These are phyloP conservation scores for Setipinna tenuifilis DNA, from an alignment of 2,797 vertebrate species.

Conservation along the genomic window DNA sequence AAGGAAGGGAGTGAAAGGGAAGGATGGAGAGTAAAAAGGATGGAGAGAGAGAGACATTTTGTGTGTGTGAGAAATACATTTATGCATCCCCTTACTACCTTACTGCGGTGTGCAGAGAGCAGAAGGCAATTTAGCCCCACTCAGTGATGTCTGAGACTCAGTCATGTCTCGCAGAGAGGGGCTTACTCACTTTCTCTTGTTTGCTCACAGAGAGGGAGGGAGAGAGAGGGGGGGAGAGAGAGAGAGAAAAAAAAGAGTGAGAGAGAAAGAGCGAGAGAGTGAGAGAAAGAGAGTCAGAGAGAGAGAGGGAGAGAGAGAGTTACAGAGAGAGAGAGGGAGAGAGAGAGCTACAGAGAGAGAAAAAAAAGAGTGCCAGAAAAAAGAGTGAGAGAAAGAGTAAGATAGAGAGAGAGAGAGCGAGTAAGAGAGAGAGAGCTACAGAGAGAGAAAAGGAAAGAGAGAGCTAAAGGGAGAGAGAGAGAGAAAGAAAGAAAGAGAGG, in stretches of 20 bases:
- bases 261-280: neutral
- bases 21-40: neutral
- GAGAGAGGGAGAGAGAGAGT: too few species aligned
- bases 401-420: neutral
- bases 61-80: neutral
- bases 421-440: neutral
- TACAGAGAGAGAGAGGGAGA: too few species aligned
- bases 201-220: too few species aligned
- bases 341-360: too few species aligned
- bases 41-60: neutral
- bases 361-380: too few species aligned
- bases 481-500: neutral
- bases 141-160: neutral
- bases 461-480: neutral
- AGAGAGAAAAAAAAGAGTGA: neutral
- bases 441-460: neutral
- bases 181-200: too few species aligned
- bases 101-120: neutral
- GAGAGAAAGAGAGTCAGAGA: conserved; percentile 6
- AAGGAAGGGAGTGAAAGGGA: neutral
- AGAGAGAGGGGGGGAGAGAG: neutral
- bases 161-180: too few species aligned
- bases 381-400: too few species aligned
- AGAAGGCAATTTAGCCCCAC: neutral
- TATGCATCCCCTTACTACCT: neutral